phyloP scores from a whole-genome alignment of 2,888 invertebrate genomes.

The Bugula neritina region DNA sequence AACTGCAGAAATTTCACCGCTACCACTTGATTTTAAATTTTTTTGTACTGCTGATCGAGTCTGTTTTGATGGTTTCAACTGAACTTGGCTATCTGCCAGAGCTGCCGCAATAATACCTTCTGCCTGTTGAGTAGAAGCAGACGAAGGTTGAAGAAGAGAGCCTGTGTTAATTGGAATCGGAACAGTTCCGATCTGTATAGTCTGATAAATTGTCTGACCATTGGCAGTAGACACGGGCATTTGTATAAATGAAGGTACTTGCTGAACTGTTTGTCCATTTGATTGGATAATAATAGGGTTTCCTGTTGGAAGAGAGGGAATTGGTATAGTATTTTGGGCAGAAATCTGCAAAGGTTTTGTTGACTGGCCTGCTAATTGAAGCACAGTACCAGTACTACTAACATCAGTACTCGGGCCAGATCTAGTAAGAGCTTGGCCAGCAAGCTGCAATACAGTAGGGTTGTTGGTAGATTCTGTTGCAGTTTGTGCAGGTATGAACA shows the following conservation, averaged over 20 bases:
- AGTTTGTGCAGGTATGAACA: slow-evolving; percentile 73
- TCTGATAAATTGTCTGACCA: slow-evolving; percentile 91
- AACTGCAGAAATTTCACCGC: too few relatives aligned
- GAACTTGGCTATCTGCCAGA: slow-evolving; percentile 63
- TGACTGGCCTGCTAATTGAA: background rate
- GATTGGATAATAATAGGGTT: slow-evolving; percentile 11
- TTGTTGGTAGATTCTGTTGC: background rate
- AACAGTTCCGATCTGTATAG: slow-evolving; percentile 67
- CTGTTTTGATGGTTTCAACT: slow-evolving; percentile 28
- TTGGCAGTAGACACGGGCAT: slow-evolving; percentile 77
- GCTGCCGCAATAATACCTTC: slow-evolving; percentile 20
- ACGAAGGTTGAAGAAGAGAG: background rate
- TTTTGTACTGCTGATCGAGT: background rate
- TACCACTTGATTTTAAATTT: background rate
- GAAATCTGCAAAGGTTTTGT: slow-evolving; percentile 2
- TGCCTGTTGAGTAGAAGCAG: background rate
- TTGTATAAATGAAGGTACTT: slow-evolving; percentile 60
- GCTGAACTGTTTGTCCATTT: slow-evolving; percentile 54
- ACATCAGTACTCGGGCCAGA: background rate
- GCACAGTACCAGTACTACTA: background rate
- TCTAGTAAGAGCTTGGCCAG: background rate
- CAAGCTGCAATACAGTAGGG: background rate
- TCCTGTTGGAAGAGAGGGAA: background rate
- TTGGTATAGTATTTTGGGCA: background rate
- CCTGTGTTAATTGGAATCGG: slow-evolving; percentile 58